Evolutionary conservation across 2,888 invertebrate species (phyloP), one percentile per base, ranked within the genome.

Genomic region (Heliothis peltigera): DNA sequence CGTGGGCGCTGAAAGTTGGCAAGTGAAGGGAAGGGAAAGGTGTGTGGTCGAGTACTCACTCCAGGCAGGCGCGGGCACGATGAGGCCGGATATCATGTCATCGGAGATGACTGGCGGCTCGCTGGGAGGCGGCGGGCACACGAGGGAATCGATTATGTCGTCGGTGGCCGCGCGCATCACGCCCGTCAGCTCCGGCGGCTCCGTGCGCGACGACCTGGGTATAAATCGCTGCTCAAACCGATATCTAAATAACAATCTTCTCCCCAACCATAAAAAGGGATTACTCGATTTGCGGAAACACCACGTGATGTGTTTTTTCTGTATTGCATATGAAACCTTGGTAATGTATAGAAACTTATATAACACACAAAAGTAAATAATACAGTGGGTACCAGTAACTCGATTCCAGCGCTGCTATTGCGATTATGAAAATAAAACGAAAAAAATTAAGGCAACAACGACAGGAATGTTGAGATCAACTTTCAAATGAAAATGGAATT

Each of bases 11-110:
- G 44, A 12, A 15, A 47, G 19, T 42, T 42, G 46, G 32, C 32
- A 68, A 67, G 42, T 19, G 51, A 53, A 52, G 48, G 25, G 51
- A 53, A 52, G 48, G 25, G 43, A 21, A 19, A 44, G 28, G 21
- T 42, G 28, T 73, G 49, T 66, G 51, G 44, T 49, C 59, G 58
- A 46, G 68, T 87, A 96, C 97, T 97, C 95, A 98, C 98, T 98
- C 98, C 98, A 98, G 90, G 98, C 98, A 62, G 99, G 99, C 59
- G 99, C 99, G 21, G 99, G 99, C 75, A 99, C 99, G 91, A 99
- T 99, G 88, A 99, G 97, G 68, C 98, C 98, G 72, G 98, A 98
- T 89, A 99, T 98, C 98, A 98, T 98, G 95, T 98, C 98, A 92
- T 98, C 98, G 86, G 98, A 98, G 94, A 98, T 98, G 89, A 97